These are phyloP conservation scores for Cryptocheilus praepositus DNA, from an alignment of 2,888 invertebrate genomes.

Conservation along the genomic window DNA sequence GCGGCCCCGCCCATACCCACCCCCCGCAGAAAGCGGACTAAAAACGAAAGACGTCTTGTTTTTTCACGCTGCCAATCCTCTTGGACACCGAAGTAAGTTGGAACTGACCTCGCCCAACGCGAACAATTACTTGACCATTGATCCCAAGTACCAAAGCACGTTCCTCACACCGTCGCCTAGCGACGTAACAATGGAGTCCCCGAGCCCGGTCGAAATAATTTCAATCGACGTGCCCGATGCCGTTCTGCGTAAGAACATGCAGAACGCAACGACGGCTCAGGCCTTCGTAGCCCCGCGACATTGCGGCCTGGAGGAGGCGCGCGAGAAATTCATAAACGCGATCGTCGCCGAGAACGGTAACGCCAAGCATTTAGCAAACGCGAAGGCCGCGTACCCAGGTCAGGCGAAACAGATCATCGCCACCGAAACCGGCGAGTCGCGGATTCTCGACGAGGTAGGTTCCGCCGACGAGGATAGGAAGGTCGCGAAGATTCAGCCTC, in stretches of 20 bases:
- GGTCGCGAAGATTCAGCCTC: slow-evolving; percentile 38
- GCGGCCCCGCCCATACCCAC: too few species aligned
- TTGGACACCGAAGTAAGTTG: slow-evolving; percentile 71
- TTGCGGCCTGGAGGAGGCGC: slow-evolving; percentile 69
- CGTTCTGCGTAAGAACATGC: slow-evolving; percentile 62
- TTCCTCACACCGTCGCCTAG: slow-evolving; percentile 78
- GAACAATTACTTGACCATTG: slow-evolving; percentile 67
- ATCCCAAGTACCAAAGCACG: slow-evolving; percentile 65
- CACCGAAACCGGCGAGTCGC: slow-evolving; percentile 65
- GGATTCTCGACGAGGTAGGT: slow-evolving; percentile 69
- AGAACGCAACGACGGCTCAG: slow-evolving; percentile 53
- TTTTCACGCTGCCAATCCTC: slow-evolving; percentile 61
- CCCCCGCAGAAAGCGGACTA: neutral
- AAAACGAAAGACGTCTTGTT: slow-evolving; percentile 10
- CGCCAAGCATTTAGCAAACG: slow-evolving; percentile 57
- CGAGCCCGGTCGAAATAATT: slow-evolving; percentile 73
- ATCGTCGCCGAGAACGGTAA: slow-evolving; percentile 65
- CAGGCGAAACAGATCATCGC: slow-evolving; percentile 84
- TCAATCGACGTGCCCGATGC: slow-evolving; percentile 63
- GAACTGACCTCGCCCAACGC: slow-evolving; percentile 64
- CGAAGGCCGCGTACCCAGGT: slow-evolving; percentile 79
- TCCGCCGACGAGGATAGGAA: slow-evolving; percentile 51
- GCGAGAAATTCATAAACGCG: slow-evolving; percentile 65
- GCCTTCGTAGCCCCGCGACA: slow-evolving; percentile 47
- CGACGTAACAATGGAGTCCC: slow-evolving; percentile 76